Conservation (phyloP, 2,797 vertebrate genomes). For the Gadopsis bispinosus region DNA sequence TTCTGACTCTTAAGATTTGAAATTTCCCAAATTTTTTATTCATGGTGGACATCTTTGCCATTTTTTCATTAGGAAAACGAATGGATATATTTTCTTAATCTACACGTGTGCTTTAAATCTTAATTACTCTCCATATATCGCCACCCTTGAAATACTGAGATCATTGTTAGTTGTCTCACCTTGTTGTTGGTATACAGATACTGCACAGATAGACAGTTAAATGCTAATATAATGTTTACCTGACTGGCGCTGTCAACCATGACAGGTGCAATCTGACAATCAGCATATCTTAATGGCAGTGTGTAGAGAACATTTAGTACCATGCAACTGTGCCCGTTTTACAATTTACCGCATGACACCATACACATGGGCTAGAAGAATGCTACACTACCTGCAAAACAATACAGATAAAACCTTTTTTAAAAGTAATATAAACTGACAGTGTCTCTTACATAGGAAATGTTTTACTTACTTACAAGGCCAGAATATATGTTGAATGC, state of each 20-base stretch:
- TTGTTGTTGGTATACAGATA: background rate
- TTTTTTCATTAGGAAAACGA: background rate
- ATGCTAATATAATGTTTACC: background rate
- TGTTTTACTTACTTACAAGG: background rate
- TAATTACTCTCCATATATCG: background rate
- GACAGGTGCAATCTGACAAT: background rate
- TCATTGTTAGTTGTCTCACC: background rate
- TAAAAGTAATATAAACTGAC: background rate
- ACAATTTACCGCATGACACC: no score
- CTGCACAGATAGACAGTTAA: background rate
- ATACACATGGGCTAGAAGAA: background rate
- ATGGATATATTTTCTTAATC: background rate
- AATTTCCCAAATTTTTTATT: background rate
- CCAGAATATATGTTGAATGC: background rate
- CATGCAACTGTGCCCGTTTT: background rate
- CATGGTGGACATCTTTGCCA: background rate
- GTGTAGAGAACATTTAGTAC: background rate
- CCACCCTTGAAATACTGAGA: background rate
- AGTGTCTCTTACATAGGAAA: background rate
- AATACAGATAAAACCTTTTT: background rate
- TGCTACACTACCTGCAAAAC: background rate
- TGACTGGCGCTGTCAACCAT: background rate
- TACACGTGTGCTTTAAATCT: background rate
- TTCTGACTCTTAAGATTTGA: slow-evolving; percentile 9
- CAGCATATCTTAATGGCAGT: background rate